These are phyloP conservation scores for Flexamia atlantica DNA, from an alignment of 2,888 invertebrate genomes.

Conservation along the genomic window DNA sequence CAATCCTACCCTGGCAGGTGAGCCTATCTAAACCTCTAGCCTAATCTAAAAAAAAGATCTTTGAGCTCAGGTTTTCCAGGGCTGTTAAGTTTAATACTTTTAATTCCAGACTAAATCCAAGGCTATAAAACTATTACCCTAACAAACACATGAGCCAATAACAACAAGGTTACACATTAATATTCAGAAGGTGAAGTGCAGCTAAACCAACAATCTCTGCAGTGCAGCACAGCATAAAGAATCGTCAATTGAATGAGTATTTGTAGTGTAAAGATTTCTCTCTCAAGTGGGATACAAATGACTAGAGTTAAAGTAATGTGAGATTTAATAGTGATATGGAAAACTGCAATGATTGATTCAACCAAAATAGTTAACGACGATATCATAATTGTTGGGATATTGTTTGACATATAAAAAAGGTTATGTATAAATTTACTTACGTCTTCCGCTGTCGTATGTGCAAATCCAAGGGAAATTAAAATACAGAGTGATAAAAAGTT, in stretches of 20 bases:
- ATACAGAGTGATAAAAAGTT: constrained; percentile 69
- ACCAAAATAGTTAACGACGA: not conserved
- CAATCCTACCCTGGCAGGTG: too few species aligned
- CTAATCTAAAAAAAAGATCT: too few species aligned
- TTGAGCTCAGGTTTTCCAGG: too few species aligned
- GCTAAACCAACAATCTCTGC: constrained; percentile 45
- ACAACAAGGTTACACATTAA: constrained; percentile 20
- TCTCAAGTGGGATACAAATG: not conserved
- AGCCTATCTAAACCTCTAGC: too few species aligned
- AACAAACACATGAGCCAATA: not conserved
- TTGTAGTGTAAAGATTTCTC: not conserved
- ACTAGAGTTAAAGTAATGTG: not conserved
- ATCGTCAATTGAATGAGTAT: constrained; percentile 4
- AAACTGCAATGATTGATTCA: not conserved
- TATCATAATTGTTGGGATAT: not conserved
- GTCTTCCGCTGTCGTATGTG: constrained; percentile 69
- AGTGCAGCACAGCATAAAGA: constrained; percentile 29
- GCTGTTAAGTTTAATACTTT: too few species aligned
- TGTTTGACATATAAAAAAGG: constrained; percentile 55
- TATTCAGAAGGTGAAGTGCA: constrained; percentile 29
- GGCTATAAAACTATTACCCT: too few species aligned
- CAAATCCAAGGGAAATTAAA: constrained; percentile 68
- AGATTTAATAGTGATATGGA: not conserved
- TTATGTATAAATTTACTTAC: constrained; percentile 67
- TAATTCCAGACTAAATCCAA: too few species aligned